Percentiles rank a stretch among this genome's conserved stretches.
Evolutionary conservation across 2,888 invertebrate species (phyloP).

Genomic region (Tetragonula carbonaria): DNA sequence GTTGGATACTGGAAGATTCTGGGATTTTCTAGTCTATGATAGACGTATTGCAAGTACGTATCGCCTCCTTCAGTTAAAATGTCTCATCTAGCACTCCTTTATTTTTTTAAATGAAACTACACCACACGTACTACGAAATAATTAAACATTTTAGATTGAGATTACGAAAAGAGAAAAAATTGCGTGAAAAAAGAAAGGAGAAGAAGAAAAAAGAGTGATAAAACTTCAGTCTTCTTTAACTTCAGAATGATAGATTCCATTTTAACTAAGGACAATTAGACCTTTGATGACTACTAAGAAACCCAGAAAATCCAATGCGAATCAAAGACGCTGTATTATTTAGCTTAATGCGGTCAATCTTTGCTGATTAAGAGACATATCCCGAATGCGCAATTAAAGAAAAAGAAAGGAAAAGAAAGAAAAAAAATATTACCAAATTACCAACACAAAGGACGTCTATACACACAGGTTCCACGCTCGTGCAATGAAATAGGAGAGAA

Average conservation of each 20-base stretch:
- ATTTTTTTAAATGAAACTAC: neutral
- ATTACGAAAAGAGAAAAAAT: neutral
- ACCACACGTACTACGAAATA: neutral
- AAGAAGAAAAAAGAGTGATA: neutral
- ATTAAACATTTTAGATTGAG: neutral
- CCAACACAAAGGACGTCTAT: conserved; percentile 36
- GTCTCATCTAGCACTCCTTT: neutral
- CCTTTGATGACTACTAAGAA: too few relatives aligned
- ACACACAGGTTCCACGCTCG: conserved; percentile 73
- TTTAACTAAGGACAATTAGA: neutral
- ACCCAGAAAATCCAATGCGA: neutral
- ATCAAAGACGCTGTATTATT: neutral
- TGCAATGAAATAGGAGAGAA: conserved; percentile 54
- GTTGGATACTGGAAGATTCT: neutral
- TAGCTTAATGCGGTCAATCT: conserved; percentile 37
- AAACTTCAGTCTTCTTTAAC: neutral
- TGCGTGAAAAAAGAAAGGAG: neutral
- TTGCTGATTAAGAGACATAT: conserved; percentile 17
- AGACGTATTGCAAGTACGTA: neutral
- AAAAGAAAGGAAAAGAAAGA: neutral
- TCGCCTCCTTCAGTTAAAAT: neutral
- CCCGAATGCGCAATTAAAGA: neutral
- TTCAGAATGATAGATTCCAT: neutral
- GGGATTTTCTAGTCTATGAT: neutral
- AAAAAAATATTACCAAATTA: neutral